Base-by-base conservation (phyloP, 1,140 invertebrate species). In the Drosophila auraria region DNA sequence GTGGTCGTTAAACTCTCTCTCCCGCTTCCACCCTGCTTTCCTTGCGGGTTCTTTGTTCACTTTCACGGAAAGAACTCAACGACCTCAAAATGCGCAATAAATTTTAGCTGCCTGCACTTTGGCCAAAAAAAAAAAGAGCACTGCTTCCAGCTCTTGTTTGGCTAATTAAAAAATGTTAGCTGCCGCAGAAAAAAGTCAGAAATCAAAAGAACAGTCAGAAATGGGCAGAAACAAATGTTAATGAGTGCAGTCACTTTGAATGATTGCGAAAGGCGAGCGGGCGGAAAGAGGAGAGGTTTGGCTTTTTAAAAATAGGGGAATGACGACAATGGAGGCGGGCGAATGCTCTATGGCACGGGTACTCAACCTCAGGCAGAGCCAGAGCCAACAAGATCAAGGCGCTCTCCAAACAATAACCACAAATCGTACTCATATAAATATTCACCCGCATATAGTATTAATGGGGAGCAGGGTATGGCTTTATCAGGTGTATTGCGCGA, bases 171-270 rank as follows among this genome's bases (percentile, higher is more conserved):
- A 87, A 78, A 61, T 73, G 66, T 73, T 73, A 80, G 61, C 61
- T 53, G 44, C 57, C 44, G 45, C 33, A 61, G 40, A 57, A 56
- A 56, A 36, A 51, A 70, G 59, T 40, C 36, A 20, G 51, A 71
- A 61, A 74, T 70, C 68, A 70, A 70, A 70, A 38, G 49, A 51
- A 68, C 40, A 47, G 9, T 54, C 62, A 30, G 62, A 27, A 70
- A 73, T 73, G 53, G 56, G 45, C 20, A 60, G 68, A 73, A 82
- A 68, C 51, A 66, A 86, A 86, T 84, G 82, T 70, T 84, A 82
- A 84, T 86, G 80, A 84, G 82, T 84, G 82, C 82, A 84, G 73
- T 86, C 78, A 74, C 77, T 84, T 61, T 83, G 76, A 83, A 83
- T 62, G 38, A 76, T 80, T 80, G 76, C 63, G 20, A 40, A 60